Conservation (phyloP, 1,140 invertebrate species). For the Pseudobourletiella spinata region DNA sequence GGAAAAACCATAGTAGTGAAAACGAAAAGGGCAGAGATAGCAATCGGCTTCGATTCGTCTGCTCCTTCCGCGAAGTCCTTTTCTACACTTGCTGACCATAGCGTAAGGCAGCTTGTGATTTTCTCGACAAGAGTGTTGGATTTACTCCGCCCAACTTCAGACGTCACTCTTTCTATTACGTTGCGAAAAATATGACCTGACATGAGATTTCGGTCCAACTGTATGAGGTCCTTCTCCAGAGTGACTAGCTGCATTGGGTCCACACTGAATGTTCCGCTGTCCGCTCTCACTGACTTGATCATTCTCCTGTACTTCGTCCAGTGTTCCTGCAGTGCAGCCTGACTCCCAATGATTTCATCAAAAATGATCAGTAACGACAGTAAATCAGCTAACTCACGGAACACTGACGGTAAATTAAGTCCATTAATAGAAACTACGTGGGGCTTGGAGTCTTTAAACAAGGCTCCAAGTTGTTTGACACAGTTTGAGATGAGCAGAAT, state of each 20-base stretch:
- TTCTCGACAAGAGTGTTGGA: slow-evolving; percentile 19
- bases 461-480: slow-evolving; percentile 18
- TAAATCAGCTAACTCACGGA: slow-evolving; percentile 56
- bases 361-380: slow-evolving; percentile 59
- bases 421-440: slow-evolving; percentile 28
- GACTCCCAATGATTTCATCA: slow-evolving; percentile 57
- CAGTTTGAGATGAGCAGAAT: slow-evolving; percentile 11
- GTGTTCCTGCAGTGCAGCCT: slow-evolving; percentile 53
- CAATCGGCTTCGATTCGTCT: slow-evolving; percentile 31
- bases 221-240: slow-evolving; percentile 57
- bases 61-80: slow-evolving; percentile 27
- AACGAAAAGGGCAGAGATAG: slow-evolving; percentile 31
- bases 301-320: slow-evolving; percentile 61
- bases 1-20: slow-evolving; percentile 15
- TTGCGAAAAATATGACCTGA: slow-evolving; percentile 57
- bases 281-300: slow-evolving; percentile 57
- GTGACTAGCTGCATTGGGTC: slow-evolving; percentile 49
- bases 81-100: slow-evolving; percentile 26
- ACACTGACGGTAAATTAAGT: slow-evolving; percentile 39
- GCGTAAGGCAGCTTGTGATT: slow-evolving; percentile 18
- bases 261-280: slow-evolving; percentile 51
- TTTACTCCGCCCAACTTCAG: slow-evolving; percentile 14
- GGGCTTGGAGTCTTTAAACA: slow-evolving; percentile 33
- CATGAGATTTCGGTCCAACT: slow-evolving; percentile 53
- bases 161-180: slow-evolving; percentile 25